Evolutionary conservation across 2,888 invertebrate genomes (phyloP).

Genomic region (Erebia palarica): DNA sequence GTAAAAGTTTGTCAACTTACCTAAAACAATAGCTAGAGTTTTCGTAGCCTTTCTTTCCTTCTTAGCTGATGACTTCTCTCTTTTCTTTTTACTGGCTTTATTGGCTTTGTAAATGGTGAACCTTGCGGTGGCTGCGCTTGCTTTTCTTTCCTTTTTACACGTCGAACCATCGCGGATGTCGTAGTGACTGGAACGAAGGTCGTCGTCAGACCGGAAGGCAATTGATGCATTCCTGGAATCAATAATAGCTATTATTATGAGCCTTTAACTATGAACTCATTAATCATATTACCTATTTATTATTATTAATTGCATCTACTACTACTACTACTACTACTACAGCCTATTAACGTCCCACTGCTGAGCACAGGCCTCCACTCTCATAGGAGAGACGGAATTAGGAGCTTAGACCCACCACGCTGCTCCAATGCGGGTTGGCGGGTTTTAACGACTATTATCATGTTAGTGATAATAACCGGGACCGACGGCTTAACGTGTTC

Average conservation of each 20-base stretch:
- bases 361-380: too few relatives aligned
- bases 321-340: too few relatives aligned
- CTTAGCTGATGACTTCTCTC: constrained; percentile 95
- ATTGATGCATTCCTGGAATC: constrained; percentile 84
- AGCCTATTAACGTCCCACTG: too few relatives aligned
- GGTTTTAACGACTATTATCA: too few relatives aligned
- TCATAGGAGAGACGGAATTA: too few relatives aligned
- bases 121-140: constrained; percentile 85
- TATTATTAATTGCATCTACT: too few relatives aligned
- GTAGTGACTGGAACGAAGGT: constrained; percentile 65
- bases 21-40: constrained; percentile 98
- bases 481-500: too few relatives aligned
- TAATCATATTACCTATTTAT: too few relatives aligned
- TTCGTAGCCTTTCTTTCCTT: constrained; percentile 99
- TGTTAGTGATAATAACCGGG: too few relatives aligned
- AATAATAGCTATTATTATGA: constrained; percentile 10
- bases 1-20: constrained; percentile 76
- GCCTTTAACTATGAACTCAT: too few relatives aligned
- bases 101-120: constrained; percentile 97
- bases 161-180: constrained; percentile 71
- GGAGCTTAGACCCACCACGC: too few relatives aligned
- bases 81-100: constrained; percentile 96
- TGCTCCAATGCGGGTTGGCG: too few relatives aligned
- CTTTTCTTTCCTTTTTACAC: constrained; percentile 88
- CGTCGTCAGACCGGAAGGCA: constrained; percentile 68